Conservation (phyloP, 2,888 invertebrate species). For the Steinernema hermaphroditum region DNA sequence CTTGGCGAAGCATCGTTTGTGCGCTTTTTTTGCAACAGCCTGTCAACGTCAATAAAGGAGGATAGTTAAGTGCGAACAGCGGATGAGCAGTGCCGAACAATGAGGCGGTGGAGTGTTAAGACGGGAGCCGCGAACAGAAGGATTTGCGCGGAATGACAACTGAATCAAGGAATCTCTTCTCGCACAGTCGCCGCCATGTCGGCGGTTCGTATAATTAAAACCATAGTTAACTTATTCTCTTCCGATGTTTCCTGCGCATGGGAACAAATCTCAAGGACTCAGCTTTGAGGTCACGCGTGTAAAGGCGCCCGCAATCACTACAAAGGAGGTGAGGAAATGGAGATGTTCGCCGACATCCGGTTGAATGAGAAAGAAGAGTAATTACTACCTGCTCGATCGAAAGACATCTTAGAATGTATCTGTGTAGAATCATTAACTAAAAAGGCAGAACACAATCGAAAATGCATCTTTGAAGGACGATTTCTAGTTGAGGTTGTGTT, state of each 20-base stretch:
- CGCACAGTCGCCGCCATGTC: background rate
- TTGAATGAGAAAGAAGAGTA: background rate
- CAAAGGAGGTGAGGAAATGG: background rate
- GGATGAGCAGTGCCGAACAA: background rate
- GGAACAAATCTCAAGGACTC: slow-evolving; percentile 28
- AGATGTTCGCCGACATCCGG: slow-evolving; percentile 5
- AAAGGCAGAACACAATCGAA: no score
- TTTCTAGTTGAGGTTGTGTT: no score
- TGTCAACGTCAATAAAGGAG: slow-evolving; percentile 12
- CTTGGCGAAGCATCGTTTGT: background rate
- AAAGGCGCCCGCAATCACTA: background rate
- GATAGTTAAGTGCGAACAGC: slow-evolving; percentile 1
- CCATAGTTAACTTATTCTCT: slow-evolving; percentile 14
- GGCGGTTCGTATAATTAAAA: slow-evolving; percentile 21
- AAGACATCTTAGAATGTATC: background rate
- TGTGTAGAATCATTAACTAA: no score
- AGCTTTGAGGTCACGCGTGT: background rate
- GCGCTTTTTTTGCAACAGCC: background rate
- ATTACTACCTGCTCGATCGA: background rate
- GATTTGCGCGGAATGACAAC: background rate
- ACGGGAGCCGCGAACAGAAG: background rate
- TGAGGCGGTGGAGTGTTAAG: background rate
- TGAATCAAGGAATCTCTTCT: background rate
- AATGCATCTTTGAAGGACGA: no score
- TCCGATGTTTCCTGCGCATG: slow-evolving; percentile 24